Evolutionary conservation across 2,113 vertebrate genomes (phyloP).

Genomic region (Xenopus borealis): DNA sequence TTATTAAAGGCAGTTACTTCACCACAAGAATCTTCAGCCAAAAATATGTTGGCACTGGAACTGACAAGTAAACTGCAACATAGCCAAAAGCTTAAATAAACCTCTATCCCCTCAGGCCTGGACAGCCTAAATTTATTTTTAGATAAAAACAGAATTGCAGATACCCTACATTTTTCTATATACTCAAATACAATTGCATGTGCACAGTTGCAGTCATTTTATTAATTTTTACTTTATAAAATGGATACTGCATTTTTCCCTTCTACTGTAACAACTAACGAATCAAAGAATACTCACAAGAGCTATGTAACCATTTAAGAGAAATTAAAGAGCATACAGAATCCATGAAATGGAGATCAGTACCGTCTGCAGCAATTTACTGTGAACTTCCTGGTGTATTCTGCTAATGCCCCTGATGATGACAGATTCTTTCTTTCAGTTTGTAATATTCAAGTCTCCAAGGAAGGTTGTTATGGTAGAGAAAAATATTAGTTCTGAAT

Average conservation of each 20-base stretch:
- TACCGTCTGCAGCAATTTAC: not conserved
- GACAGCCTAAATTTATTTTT: slow-evolving; percentile 34
- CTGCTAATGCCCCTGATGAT: not conserved
- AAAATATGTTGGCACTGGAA: slow-evolving; percentile 62
- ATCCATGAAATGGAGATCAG: not conserved
- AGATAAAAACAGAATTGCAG: slow-evolving; percentile 24
- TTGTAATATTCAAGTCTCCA: not conserved
- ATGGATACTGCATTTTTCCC: not conserved
- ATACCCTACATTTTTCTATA: slow-evolving; percentile 8
- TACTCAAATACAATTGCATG: no score
- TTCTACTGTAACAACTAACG: not conserved
- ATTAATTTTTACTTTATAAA: no score
- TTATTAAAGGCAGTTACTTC: slow-evolving; percentile 74
- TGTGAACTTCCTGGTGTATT: not conserved
- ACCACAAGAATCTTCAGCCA: slow-evolving; percentile 64
- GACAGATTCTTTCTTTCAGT: not conserved
- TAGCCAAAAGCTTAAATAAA: slow-evolving; percentile 73
- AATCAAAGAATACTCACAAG: not conserved
- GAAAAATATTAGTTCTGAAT: not conserved
- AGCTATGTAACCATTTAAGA: not conserved
- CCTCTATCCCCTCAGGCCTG: slow-evolving; percentile 37
- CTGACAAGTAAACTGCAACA: slow-evolving; percentile 71
- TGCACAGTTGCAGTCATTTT: no score
- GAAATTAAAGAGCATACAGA: not conserved
- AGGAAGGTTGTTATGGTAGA: not conserved